Conservation (phyloP, 1,140 invertebrate genomes). For the Pseudomyrmex cubaensis region DNA sequence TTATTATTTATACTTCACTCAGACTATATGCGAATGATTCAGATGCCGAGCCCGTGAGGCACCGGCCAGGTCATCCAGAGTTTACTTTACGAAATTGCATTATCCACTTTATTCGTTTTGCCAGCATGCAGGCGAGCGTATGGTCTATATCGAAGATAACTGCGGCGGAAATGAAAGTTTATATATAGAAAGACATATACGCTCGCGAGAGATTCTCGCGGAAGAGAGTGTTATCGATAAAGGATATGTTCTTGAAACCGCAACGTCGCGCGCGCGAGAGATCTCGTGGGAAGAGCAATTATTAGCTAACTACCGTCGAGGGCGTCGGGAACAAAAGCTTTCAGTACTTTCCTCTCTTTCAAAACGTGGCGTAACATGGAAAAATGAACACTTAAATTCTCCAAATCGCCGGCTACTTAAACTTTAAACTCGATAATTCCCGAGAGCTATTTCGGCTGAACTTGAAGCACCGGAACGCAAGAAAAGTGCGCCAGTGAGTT, state of each 20-base stretch:
- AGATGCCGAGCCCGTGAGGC: not conserved
- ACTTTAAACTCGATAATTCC: constrained; percentile 56
- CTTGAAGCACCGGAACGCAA: constrained; percentile 15
- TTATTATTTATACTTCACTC: constrained; percentile 16
- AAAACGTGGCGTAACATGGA: constrained; percentile 1
- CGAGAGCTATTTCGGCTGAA: constrained; percentile 24
- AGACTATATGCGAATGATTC: constrained; percentile 19
- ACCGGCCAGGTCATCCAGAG: constrained; percentile 3
- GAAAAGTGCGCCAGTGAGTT: not conserved
- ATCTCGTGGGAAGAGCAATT: constrained; percentile 7
- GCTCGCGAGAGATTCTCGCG: not conserved
- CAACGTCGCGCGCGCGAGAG: not conserved
- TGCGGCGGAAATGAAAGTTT: constrained; percentile 16
- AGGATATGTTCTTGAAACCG: constrained; percentile 7
- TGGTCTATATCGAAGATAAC: not conserved
- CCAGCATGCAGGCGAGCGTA: not conserved
- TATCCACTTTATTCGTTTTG: constrained; percentile 27
- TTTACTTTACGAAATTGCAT: constrained; percentile 58
- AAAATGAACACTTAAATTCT: constrained; percentile 55
- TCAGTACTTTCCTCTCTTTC: not conserved
- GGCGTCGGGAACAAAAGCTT: not conserved
- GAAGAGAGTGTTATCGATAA: constrained; percentile 8
- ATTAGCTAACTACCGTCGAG: not conserved
- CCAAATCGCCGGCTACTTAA: constrained; percentile 46
- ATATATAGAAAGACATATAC: not conserved